Evolutionary conservation across 2,888 invertebrate genomes (phyloP), one percentile per base, ranked within the genome.

Genomic region (Salpingus planirostris): DNA sequence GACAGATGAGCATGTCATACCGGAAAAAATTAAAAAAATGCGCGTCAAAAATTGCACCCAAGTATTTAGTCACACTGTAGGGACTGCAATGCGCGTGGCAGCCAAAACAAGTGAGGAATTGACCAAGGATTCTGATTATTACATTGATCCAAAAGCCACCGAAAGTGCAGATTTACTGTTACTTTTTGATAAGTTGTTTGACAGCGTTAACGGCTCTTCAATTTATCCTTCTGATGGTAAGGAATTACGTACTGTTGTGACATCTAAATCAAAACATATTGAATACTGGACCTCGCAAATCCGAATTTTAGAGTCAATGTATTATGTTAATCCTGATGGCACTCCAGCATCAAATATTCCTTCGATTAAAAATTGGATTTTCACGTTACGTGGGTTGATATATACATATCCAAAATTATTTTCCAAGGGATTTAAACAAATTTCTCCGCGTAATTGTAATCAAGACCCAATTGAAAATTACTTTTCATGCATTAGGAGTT

Each of bases 1-100:
- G 5, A 31, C 34, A 3, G 28, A 41, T 11, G 34, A 35, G 21
- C 38, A 38, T 15, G 27, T 38, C 2, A 21, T 31, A 13, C 27
- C 35, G 1, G 6, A 6, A 4, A 35, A 35, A 34, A 35, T 35
- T 13, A 34, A 32, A 23, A 32, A 31, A 24, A 34, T 31, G 29
- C 15, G 24, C 6, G 29, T 31, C 13, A 34, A 34, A 11, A 22
- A 34, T 8, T 34, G 34, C 12, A 31, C 25, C 2, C 34, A 34
- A 24, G 31, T 35, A 2, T 35, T 35, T 18, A 35, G 35, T 12
- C 21, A 32, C n/a, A 15, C 35, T 15, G 35, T 33, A 6, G 31
- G 12, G n/a, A 26, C 35, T 7, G 35, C 35, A 13, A 24, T 35
- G 25, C 3, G 25, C 11, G 21, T 32, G 10, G 26, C 25, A n/a